These are phyloP conservation scores for Glyptemys insculpta DNA, from an alignment of 2,797 vertebrate genomes.

Conservation along the genomic window DNA sequence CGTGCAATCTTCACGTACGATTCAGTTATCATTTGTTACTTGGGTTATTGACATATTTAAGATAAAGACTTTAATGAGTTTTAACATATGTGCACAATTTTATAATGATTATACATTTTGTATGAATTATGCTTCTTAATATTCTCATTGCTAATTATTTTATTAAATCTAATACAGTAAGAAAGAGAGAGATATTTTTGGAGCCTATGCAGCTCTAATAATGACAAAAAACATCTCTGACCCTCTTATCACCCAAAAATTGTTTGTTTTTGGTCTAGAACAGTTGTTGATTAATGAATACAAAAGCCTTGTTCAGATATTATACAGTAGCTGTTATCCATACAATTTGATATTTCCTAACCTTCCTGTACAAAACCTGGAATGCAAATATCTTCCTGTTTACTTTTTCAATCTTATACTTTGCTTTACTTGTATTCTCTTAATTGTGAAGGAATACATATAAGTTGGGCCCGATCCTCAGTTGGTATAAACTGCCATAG, in stretches of 20 bases:
- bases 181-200: no score
- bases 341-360: not conserved
- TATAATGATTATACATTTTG: not conserved
- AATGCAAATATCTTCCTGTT: not conserved
- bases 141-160: no score
- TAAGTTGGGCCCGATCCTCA: not conserved
- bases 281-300: not conserved
- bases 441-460: not conserved
- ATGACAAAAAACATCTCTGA: no score
- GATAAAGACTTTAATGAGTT: not conserved
- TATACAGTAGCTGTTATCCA: not conserved
- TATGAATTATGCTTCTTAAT: not conserved
- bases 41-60: not conserved
- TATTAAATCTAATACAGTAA: no score
- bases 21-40: not conserved
- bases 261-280: not conserved
- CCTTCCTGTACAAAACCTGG: not conserved
- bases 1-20: not conserved
- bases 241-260: not conserved
- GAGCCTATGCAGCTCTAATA: no score
- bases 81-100: not conserved
- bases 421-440: not conserved
- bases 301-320: not conserved
- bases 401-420: not conserved
- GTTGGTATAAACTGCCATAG: not conserved